Conservation (phyloP, 2,797 vertebrate species). For the Malurus leucopterus region DNA sequence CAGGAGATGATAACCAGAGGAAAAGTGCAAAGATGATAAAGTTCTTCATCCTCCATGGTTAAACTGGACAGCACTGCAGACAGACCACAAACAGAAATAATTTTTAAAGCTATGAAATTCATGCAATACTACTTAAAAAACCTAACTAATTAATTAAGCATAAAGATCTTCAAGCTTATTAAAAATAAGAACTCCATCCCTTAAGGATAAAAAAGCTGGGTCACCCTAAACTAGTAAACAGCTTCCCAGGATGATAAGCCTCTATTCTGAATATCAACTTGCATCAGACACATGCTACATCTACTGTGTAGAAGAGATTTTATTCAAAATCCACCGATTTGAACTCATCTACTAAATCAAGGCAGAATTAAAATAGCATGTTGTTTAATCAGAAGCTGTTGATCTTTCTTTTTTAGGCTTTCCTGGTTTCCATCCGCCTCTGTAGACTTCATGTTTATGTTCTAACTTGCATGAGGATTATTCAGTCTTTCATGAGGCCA, state of each 20-base stretch:
- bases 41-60: background rate
- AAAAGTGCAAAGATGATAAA: background rate
- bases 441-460: background rate
- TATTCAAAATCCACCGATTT: background rate
- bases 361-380: constrained; percentile 31
- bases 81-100: background rate
- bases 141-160: constrained; percentile 15
- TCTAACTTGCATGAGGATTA: constrained; percentile 28
- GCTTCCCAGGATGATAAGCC: background rate
- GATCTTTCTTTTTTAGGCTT: constrained; percentile 17
- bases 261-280: background rate
- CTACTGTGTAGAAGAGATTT: background rate
- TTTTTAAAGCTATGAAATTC: background rate
- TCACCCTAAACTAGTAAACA: constrained; percentile 7
- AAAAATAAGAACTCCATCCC: background rate
- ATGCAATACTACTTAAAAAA: background rate
- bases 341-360: background rate
- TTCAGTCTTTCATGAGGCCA: background rate
- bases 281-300: background rate
- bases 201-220: constrained; percentile 19
- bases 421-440: background rate
- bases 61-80: background rate
- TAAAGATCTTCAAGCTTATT: constrained; percentile 11
- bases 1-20: background rate
- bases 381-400: constrained; percentile 19